Percentiles rank a stretch among this genome's conserved stretches.
phyloP scores from a whole-genome alignment of 2,797 vertebrate genomes.

The Botia almorhae region DNA sequence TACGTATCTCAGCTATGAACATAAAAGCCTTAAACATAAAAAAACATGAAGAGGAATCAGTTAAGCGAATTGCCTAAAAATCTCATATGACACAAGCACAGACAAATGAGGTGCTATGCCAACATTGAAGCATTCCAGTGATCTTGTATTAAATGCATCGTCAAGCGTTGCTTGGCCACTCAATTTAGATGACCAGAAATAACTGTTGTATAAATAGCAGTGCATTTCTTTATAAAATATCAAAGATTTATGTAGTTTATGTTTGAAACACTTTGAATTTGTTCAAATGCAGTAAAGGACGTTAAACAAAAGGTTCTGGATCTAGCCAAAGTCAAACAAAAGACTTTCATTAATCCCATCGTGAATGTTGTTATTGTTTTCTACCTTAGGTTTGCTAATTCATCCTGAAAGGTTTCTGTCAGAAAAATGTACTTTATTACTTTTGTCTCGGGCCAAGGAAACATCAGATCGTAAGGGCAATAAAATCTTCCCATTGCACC shows the following conservation, averaged over 20 bases:
- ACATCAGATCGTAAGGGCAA: neutral
- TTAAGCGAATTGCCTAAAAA: no score
- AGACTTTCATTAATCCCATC: neutral
- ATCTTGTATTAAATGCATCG: no score
- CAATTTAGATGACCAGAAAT: no score
- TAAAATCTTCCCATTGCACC: constrained; percentile 1
- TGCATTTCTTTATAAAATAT: no score
- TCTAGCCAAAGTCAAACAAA: constrained; percentile 1
- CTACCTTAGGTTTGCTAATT: constrained; percentile 1
- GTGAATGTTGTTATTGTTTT: neutral
- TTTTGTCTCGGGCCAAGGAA: neutral
- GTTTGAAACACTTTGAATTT: neutral
- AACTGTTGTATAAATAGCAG: no score
- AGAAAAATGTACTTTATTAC: neutral
- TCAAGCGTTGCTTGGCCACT: no score
- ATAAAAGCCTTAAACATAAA: neutral
- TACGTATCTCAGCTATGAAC: neutral
- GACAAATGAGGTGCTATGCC: no score
- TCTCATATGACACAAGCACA: no score
- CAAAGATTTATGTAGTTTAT: neutral
- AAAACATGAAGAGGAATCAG: no score
- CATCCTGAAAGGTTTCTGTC: neutral
- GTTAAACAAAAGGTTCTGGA: neutral
- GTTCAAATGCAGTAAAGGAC: neutral
- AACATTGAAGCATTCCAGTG: no score